These are phyloP conservation scores for Halcyon malimbica DNA, from an alignment of 2,113 vertebrate species.

Conservation along the genomic window DNA sequence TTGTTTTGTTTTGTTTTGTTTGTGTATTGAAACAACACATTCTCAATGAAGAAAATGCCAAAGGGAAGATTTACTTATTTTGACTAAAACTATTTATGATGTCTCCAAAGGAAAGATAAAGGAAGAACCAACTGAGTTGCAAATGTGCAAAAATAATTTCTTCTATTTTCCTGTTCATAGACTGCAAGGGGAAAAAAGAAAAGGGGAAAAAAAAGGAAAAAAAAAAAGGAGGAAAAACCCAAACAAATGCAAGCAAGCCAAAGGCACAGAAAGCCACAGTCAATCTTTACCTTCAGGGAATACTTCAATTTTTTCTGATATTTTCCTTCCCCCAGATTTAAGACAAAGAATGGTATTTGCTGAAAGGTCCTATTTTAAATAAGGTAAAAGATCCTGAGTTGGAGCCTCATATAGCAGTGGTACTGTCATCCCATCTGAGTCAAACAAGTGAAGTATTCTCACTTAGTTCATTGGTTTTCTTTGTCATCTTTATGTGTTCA, in stretches of 20 bases:
- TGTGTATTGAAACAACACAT: neutral
- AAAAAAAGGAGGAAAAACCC: no score
- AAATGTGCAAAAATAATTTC: neutral
- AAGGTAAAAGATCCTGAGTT: neutral
- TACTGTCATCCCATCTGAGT: neutral
- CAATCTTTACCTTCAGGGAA: neutral
- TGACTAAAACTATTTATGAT: neutral
- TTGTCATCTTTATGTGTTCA: neutral
- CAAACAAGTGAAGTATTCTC: neutral
- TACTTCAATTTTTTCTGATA: neutral
- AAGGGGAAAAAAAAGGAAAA: neutral
- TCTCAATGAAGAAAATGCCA: neutral
- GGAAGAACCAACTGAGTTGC: neutral
- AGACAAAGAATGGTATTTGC: neutral
- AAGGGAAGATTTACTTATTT: neutral
- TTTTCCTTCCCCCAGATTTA: neutral
- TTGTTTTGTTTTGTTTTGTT: neutral
- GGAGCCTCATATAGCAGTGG: neutral
- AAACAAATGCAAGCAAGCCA: neutral
- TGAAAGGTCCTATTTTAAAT: neutral
- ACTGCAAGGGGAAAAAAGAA: fast-evolving
- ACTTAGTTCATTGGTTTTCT: neutral
- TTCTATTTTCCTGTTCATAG: neutral
- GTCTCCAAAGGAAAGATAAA: neutral
- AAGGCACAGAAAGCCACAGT: neutral